A percentile compares a stretch with the other conserved stretches of the same genome.
These are phyloP conservation scores for Parauchenoglanis punctatus DNA, from an alignment of 2,797 vertebrate species.

Conservation along the genomic window DNA sequence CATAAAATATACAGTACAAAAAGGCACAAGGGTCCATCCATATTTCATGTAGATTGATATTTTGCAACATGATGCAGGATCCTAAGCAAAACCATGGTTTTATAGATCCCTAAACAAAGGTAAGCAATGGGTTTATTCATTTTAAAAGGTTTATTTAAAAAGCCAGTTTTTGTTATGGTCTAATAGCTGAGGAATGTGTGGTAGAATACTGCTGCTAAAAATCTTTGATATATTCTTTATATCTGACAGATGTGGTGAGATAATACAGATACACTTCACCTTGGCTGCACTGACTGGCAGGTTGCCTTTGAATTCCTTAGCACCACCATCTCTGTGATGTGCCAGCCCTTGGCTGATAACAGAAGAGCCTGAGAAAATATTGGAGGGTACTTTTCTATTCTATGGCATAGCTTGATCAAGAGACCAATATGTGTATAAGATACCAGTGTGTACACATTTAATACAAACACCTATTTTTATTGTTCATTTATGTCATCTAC, in stretches of 20 bases:
- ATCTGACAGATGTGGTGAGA: not conserved
- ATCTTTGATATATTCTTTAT: conserved; percentile 11
- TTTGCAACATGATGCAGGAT: not conserved
- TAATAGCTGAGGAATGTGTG: conserved; percentile 19
- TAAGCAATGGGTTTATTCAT: not conserved
- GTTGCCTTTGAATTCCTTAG: conserved; percentile 6
- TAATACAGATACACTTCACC: not conserved
- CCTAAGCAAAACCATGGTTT: not conserved
- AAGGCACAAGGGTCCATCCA: not conserved
- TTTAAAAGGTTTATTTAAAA: not conserved
- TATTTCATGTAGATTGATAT: not conserved
- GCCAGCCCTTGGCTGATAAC: not conserved
- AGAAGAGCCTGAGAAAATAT: not conserved
- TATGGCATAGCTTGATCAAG: not conserved
- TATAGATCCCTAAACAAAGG: not conserved
- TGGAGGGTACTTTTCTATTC: not conserved
- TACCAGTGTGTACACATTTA: not conserved
- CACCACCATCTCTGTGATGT: conserved; percentile 5
- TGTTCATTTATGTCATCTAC: not conserved
- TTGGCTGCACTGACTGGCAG: not conserved
- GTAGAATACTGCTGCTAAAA: not conserved
- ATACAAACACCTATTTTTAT: not conserved
- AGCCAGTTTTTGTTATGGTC: not conserved
- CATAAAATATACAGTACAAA: not conserved
- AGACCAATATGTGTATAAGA: not conserved